These are phyloP conservation scores for Ataeniobius toweri DNA, from an alignment of 2,797 vertebrate species.

Conservation along the genomic window DNA sequence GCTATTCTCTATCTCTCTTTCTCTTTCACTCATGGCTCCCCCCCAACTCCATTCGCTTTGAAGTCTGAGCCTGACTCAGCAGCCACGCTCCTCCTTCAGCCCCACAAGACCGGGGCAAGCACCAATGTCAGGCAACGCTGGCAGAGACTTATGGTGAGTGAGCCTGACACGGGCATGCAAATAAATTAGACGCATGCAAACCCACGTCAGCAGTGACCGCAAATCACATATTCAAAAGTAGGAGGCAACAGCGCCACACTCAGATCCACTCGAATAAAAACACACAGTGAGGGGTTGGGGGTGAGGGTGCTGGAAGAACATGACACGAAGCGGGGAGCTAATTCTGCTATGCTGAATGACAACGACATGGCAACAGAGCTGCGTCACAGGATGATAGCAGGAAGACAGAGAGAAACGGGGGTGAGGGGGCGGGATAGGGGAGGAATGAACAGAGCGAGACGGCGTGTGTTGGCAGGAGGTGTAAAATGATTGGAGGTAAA, in stretches of 20 bases:
- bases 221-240: conserved; percentile 46
- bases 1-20: conserved; percentile 19
- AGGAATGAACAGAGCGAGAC: conserved; percentile 28
- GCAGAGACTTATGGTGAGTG: conserved; percentile 59
- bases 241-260: conserved; percentile 32
- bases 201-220: conserved; percentile 36
- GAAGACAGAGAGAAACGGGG: conserved; percentile 37
- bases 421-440: conserved; percentile 17
- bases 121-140: conserved; percentile 74
- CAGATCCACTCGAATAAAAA: conserved; percentile 10
- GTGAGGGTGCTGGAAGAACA: background rate
- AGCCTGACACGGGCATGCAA: conserved; percentile 55
- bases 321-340: conserved; percentile 48
- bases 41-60: conserved; percentile 35
- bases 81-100: conserved; percentile 31
- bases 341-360: conserved; percentile 71
- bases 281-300: background rate
- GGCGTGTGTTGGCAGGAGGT: conserved; percentile 28
- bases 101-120: conserved; percentile 60
- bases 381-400: conserved; percentile 68
- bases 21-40: background rate
- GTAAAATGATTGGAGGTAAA: conserved; percentile 41
- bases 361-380: conserved; percentile 76
- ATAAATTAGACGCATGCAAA: conserved; percentile 57
- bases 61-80: conserved; percentile 70